Percentiles rank a stretch among this genome's conserved stretches.
phyloP scores from a whole-genome alignment of 2,888 invertebrate genomes.

The Harpalus rubripes region DNA sequence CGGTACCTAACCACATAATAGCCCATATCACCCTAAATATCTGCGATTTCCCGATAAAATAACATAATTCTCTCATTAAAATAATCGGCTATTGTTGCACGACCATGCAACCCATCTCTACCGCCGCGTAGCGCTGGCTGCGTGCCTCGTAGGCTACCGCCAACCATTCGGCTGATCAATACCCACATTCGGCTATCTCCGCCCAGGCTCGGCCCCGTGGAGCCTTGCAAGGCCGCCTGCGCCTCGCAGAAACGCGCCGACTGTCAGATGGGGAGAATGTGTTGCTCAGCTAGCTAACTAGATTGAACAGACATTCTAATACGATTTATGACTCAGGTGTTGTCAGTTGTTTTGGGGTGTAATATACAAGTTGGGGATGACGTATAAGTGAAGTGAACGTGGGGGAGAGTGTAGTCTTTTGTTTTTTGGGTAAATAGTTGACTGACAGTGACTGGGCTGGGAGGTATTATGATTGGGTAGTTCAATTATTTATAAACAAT shows the following conservation, averaged over 20 bases:
- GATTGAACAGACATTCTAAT: not conserved
- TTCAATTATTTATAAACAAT: slow-evolving; percentile 28
- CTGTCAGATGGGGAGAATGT: slow-evolving; percentile 10
- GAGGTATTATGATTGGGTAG: not conserved
- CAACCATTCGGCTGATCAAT: slow-evolving; percentile 57
- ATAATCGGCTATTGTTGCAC: slow-evolving; percentile 57
- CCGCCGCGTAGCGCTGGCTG: slow-evolving; percentile 31
- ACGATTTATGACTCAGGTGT: slow-evolving; percentile 43
- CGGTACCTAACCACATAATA: not conserved
- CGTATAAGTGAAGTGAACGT: slow-evolving; percentile 27
- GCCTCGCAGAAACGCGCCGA: slow-evolving; percentile 56
- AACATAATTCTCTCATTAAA: slow-evolving; percentile 57
- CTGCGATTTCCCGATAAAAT: slow-evolving; percentile 49
- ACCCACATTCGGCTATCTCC: slow-evolving; percentile 10
- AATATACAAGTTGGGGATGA: not conserved
- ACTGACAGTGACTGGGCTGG: not conserved
- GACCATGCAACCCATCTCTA: slow-evolving; percentile 8
- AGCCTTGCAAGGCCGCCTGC: slow-evolving; percentile 61
- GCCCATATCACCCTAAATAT: slow-evolving; percentile 4
- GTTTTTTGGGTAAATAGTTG: not conserved
- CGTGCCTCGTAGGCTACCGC: slow-evolving; percentile 27
- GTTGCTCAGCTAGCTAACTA: not conserved
- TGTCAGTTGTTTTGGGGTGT: slow-evolving; percentile 37
- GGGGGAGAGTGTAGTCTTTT: slow-evolving; percentile 15
- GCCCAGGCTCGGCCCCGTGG: slow-evolving; percentile 29